These are phyloP conservation scores for Parapristionchus giblindavisi DNA, from an alignment of 2,888 invertebrate genomes.

Conservation along the genomic window DNA sequence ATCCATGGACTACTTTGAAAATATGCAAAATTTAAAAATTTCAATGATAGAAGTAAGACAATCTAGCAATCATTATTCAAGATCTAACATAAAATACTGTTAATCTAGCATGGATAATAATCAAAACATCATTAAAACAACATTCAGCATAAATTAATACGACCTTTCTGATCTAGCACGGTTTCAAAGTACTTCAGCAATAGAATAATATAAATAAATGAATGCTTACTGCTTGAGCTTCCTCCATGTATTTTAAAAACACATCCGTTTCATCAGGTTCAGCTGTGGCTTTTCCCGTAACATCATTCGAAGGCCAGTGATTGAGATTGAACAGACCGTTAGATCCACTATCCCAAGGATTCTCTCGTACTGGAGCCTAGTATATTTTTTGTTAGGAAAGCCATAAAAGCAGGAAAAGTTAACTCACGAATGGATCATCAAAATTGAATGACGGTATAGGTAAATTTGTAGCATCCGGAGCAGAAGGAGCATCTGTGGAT, in stretches of 20 bases:
- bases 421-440: constrained; percentile 39
- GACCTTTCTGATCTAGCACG: too few species aligned
- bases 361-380: neutral
- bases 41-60: too few species aligned
- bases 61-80: neutral
- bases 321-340: constrained; percentile 32
- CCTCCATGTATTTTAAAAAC: constrained; percentile 23
- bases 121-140: too few species aligned
- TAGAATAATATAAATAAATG: too few species aligned
- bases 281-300: neutral
- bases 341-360: constrained; percentile 31
- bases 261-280: constrained; percentile 21
- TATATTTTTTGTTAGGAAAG: neutral
- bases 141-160: too few species aligned
- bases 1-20: too few species aligned
- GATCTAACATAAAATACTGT: neutral
- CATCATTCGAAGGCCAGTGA: neutral
- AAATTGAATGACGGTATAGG: constrained; percentile 52
- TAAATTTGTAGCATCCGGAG: constrained; percentile 57
- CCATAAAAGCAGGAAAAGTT: neutral
- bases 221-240: constrained; percentile 11
- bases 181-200: too few species aligned
- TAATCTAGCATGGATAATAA: too few species aligned
- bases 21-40: too few species aligned
- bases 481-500: constrained; percentile 34